phyloP scores from a whole-genome alignment of 2,888 invertebrate genomes.

The Caradrina clavipalpis region DNA sequence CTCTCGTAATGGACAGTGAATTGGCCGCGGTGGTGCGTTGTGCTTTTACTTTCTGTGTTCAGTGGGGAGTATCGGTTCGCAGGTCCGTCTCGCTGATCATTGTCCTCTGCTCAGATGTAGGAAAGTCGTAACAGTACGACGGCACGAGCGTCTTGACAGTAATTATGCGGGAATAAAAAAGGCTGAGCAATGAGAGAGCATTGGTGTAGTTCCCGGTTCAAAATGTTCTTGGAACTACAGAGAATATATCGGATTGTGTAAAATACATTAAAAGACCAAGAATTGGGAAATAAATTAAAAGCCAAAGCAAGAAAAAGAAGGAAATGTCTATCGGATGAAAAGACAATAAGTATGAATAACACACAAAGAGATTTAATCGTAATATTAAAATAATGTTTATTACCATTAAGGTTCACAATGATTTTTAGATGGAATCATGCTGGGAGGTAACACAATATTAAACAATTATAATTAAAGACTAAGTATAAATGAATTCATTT shows the following conservation, averaged over 20 bases:
- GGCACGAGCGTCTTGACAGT: slow-evolving; percentile 50
- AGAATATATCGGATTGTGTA: background rate
- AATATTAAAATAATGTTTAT: no score
- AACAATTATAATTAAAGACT: no score
- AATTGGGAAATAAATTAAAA: background rate
- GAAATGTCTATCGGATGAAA: no score
- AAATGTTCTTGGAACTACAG: slow-evolving; percentile 2
- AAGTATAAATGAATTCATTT: no score
- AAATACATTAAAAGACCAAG: background rate
- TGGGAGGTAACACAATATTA: no score
- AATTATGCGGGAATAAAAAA: slow-evolving; percentile 60
- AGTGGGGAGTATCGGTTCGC: slow-evolving; percentile 81
- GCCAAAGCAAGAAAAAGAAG: background rate
- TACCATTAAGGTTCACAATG: no score
- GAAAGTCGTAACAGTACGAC: slow-evolving; percentile 63
- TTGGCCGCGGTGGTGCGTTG: slow-evolving; percentile 75
- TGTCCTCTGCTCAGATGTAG: slow-evolving; percentile 66
- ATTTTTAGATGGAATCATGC: no score
- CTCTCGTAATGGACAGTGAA: slow-evolving; percentile 85
- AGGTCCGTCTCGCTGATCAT: slow-evolving; percentile 68
- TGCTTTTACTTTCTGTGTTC: slow-evolving; percentile 88
- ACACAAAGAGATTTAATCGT: no score
- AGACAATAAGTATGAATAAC: no score
- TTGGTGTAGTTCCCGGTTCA: slow-evolving; percentile 38
- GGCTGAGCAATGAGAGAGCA: slow-evolving; percentile 32